phyloP scores from a whole-genome alignment of 2,888 invertebrate genomes.

The Dasypogon diadema region DNA sequence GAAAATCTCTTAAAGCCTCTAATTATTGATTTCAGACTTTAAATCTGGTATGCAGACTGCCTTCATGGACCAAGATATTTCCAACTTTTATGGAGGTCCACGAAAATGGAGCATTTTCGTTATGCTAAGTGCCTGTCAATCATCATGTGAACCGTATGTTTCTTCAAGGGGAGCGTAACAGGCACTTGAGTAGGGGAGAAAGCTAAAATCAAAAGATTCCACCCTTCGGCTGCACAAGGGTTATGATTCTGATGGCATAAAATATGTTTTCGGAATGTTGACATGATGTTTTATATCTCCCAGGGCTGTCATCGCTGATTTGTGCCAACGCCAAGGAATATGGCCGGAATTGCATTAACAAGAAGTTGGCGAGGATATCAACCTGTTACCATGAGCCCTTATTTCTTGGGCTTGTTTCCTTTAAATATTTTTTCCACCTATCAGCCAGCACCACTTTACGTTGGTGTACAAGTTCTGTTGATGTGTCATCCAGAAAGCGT shows the following conservation, averaged over 20 bases:
- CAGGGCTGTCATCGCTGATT: slow-evolving; percentile 57
- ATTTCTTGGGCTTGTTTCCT: not conserved
- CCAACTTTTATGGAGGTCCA: not conserved
- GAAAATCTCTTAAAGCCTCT: no score
- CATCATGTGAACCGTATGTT: slow-evolving; percentile 42
- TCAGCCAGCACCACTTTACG: not conserved
- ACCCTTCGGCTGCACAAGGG: slow-evolving; percentile 51
- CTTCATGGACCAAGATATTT: no score
- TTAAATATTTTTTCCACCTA: slow-evolving; percentile 12
- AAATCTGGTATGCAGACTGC: no score
- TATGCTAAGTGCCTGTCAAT: slow-evolving; percentile 55
- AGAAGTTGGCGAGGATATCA: slow-evolving; percentile 3
- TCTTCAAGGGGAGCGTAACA: not conserved
- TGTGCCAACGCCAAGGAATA: slow-evolving; percentile 53
- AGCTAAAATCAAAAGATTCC: slow-evolving; percentile 56
- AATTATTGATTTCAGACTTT: no score
- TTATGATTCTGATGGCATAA: slow-evolving; percentile 52
- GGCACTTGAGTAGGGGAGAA: not conserved
- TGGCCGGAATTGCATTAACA: slow-evolving; percentile 32
- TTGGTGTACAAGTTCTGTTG: slow-evolving; percentile 9
- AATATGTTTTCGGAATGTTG: slow-evolving; percentile 57
- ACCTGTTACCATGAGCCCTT: slow-evolving; percentile 22
- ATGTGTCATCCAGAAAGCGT: slow-evolving; percentile 50
- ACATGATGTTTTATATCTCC: slow-evolving; percentile 58
- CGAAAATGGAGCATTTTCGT: slow-evolving; percentile 6